Base-by-base conservation (phyloP, 2,113 vertebrate genomes). In the Clinocottus analis region DNA sequence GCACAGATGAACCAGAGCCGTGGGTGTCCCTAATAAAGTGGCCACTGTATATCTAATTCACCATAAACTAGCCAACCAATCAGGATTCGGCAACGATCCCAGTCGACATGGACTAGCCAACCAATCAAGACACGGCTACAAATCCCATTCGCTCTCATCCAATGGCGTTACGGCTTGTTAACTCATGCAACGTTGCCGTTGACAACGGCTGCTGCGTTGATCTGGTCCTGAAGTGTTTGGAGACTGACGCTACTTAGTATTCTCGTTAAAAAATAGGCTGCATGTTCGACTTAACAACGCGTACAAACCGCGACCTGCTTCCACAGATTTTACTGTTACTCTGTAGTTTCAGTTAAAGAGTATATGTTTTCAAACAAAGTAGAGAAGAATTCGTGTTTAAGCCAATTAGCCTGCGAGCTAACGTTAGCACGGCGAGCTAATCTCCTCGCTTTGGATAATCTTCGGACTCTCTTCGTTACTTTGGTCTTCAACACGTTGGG, bases 361-460 rank as follows among this genome's bases (percentile, higher is more conserved):
- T 0, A 16, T 27, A 51, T 7, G 0, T 53, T 0, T 23, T 67
- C 7, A 19, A 2, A 43, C 0, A 13, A 21, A 33, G 25, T 23
- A 21, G 59, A 13, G 4, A 41, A 27, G 33, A 78, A 80, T 55
- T 79, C 77, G 65, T 13, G 75, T 84, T 77, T 84, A 75, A 85
- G 73, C 58, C 65, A 61, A 75, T 89, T 86, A 90, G 84, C 89
- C 33, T 53, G 35, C 77, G 73, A 77, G 83, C 90, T 75, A 82
- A 45, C 60, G 81, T 65, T 92, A 91, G 87, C 89, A 77, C 51
- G 31, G 16, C 2, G 19, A 78, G 90, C 86, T 92, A 87, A 93
- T 92, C 90, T 69, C 14, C 43, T 87, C 47, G 35, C 74, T 33
- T 7, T 59, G 25, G 61, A 72, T 83, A 92, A 92, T 93, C 90